Evolutionary conservation across 2,113 vertebrate genomes (phyloP), one percentile per base, ranked within the genome.

Genomic region (Eonycteris spelaea): DNA sequence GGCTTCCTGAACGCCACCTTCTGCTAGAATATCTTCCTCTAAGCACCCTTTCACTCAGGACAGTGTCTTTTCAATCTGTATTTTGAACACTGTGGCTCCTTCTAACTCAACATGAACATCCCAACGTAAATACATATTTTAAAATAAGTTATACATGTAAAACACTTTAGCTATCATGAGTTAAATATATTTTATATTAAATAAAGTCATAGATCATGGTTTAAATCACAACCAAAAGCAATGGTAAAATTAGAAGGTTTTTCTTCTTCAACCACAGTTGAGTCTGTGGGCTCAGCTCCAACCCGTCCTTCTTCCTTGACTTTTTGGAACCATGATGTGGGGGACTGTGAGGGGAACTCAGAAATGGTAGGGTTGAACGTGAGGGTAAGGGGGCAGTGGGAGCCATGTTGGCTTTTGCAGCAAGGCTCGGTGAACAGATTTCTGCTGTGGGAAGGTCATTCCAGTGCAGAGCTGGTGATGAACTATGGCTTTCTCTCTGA

Each of bases 181-280:
- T 87, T 92, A 68, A 51, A 75, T 57, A 26, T 51, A 74, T 80
- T 90, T 77, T 57, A 35, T 21, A n/a, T 67, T 94, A 80, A 93
- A 70, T 79, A 38, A 86, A 59, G 51, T 73, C n/a, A 24, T 43
- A 21, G 48, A 26, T 18, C 38, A 40, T 38, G 55, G 90, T 30
- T 90, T 57, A 83, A 86, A 26, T 35, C n/a, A 86, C 14, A 73
- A 9, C 35, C 77, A 61, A 91, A 88, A 68, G n/a, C 86, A 88
- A 26, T 48, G 40, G 19, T 79, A 67, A 91, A 87, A 55, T 87
- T 53, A 68, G 61, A 63, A 87, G 48, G 33, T 57, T 35, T 89
- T 86, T 86, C 75, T 94, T 22, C 70, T 68, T 83, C 43, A 28
- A 18, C 33, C 22, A 14, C 61, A 86, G 30, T 45, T 24, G 68